Evolutionary conservation across 2,113 vertebrate species (phyloP).

Genomic region (Gallinago jamesoni): DNA sequence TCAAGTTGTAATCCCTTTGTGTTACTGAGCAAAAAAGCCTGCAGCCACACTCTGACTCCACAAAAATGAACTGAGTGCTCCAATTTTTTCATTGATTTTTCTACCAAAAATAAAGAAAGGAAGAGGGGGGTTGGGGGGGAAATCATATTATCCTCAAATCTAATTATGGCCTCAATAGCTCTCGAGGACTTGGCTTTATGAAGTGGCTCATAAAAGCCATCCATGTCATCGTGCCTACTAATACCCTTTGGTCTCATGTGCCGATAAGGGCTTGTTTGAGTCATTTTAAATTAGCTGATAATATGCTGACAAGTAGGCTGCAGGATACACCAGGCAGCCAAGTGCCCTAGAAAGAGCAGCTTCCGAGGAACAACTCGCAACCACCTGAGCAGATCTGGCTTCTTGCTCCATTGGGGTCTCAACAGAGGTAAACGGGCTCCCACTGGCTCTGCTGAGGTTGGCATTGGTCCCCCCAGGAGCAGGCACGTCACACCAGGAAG

Average conservation of each 20-base stretch:
- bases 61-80: neutral
- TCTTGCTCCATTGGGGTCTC: fast-evolving
- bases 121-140: no score
- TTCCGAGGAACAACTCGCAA: neutral
- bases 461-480: fast-evolving
- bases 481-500: neutral
- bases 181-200: slow-evolving; percentile 19
- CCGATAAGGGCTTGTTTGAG: neutral
- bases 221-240: neutral
- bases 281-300: slow-evolving; percentile 20
- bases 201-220: slow-evolving; percentile 13
- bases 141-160: slow-evolving; percentile 23
- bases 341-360: neutral
- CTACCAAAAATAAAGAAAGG: neutral
- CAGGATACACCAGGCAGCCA: neutral
- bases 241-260: neutral
- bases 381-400: neutral
- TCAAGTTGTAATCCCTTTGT: neutral
- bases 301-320: neutral
- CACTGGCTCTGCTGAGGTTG: neutral
- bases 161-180: slow-evolving; percentile 42
- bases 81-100: neutral
- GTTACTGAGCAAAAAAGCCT: slow-evolving; percentile 4
- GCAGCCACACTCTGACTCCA: neutral
- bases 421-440: neutral